phyloP scores from a whole-genome alignment of 2,888 invertebrate species.

The Onchidella celtica region DNA sequence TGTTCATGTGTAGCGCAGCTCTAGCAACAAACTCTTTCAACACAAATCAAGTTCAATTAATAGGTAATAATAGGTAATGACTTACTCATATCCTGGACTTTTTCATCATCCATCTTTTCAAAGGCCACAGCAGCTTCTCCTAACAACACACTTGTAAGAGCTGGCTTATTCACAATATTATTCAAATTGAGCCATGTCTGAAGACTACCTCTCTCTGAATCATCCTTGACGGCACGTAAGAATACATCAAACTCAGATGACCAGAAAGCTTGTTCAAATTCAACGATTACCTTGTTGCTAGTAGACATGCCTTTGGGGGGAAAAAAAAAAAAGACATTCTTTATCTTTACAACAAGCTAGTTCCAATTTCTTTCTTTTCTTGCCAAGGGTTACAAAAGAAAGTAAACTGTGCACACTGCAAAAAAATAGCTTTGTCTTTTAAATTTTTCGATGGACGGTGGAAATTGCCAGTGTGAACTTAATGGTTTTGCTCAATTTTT shows the following conservation, averaged over 20 bases:
- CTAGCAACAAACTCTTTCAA: too few species aligned
- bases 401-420: too few species aligned
- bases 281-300: constrained; percentile 64
- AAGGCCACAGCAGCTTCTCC: constrained; percentile 60
- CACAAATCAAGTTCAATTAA: too few species aligned
- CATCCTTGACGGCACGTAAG: constrained; percentile 57
- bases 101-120: constrained; percentile 62
- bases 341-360: too few species aligned
- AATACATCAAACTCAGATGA: constrained; percentile 69
- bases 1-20: too few species aligned
- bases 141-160: constrained; percentile 60
- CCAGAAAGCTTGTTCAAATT: constrained; percentile 72
- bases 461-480: too few species aligned
- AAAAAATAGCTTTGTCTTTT: too few species aligned
- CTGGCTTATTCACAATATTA: constrained; percentile 57
- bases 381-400: too few species aligned
- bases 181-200: constrained; percentile 70
- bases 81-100: constrained; percentile 59
- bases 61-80: too few species aligned
- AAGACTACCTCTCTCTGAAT: constrained; percentile 60
- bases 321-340: not conserved
- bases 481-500: too few species aligned
- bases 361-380: too few species aligned
- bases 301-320: constrained; percentile 33
- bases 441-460: too few species aligned